Percentiles rank a stretch among this genome's conserved stretches.
These are phyloP conservation scores for Pteronura brasiliensis DNA, from an alignment of 2,113 vertebrate genomes.

Conservation along the genomic window DNA sequence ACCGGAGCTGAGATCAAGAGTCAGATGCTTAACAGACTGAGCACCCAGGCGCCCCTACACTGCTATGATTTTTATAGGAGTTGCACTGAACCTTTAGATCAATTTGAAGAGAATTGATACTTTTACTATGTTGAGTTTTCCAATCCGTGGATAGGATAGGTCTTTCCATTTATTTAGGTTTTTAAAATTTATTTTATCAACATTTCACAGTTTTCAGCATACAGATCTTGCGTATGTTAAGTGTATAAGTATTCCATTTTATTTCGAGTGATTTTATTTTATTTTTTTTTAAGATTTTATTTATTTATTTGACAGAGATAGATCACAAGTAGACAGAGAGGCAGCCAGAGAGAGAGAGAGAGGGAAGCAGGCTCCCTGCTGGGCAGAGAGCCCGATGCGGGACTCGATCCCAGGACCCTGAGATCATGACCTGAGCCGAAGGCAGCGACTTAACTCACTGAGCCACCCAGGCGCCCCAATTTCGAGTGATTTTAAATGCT, in stretches of 20 bases:
- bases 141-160: background rate
- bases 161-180: background rate
- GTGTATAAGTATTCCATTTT: background rate
- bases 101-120: background rate
- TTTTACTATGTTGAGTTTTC: background rate
- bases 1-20: background rate
- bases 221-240: background rate
- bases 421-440: too few relatives aligned
- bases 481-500: background rate
- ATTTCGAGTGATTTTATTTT: background rate
- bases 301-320: too few relatives aligned
- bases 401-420: too few relatives aligned
- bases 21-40: background rate
- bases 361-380: too few relatives aligned
- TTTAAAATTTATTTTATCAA: background rate
- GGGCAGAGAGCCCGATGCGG: too few relatives aligned
- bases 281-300: too few relatives aligned
- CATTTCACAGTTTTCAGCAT: background rate
- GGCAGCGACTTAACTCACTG: too few relatives aligned
- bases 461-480: too few relatives aligned
- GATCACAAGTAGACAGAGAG: too few relatives aligned
- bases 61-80: background rate
- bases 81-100: background rate
- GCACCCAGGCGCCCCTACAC: too few relatives aligned
- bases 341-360: too few relatives aligned